phyloP scores from a whole-genome alignment of 2,113 vertebrate genomes.

The Ceyx margarethae region DNA sequence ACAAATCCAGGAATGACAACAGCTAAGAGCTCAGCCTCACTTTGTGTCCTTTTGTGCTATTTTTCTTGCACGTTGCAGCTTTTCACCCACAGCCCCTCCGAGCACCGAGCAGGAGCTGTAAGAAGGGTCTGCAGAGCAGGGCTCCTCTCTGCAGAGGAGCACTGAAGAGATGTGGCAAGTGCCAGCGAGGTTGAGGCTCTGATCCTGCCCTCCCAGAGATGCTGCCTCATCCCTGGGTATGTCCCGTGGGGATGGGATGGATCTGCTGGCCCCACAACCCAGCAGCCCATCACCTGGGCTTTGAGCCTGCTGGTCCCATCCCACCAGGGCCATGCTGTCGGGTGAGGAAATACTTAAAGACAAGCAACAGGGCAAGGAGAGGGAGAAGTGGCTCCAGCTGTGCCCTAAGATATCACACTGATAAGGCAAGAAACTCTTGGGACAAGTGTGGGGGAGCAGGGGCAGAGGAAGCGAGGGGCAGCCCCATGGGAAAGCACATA shows the following conservation, averaged over 20 bases:
- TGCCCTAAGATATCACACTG: not conserved
- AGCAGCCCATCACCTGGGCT: not conserved
- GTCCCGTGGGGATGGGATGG: not conserved
- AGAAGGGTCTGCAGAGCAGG: rapidly evolving
- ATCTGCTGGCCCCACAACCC: not conserved
- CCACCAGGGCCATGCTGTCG: not conserved
- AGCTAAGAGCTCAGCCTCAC: not conserved
- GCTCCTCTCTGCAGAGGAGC: not conserved
- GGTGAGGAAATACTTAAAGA: not conserved
- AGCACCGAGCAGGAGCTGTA: rapidly evolving
- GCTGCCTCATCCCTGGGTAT: not conserved
- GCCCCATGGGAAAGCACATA: conserved; percentile 62
- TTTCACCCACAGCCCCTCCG: not conserved
- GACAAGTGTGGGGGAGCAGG: not conserved
- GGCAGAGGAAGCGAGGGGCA: not conserved
- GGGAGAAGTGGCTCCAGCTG: not conserved
- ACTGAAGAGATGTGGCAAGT: not conserved
- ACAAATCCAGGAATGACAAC: not conserved
- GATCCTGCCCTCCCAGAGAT: not conserved
- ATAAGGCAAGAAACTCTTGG: not conserved
- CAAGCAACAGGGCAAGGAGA: not conserved
- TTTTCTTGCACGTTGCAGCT: not conserved
- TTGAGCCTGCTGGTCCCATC: not conserved
- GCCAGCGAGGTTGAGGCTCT: not conserved
- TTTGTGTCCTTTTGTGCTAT: not conserved